These are phyloP conservation scores for Anoplopoma fimbria DNA, from an alignment of 2,113 vertebrate genomes.

Conservation along the genomic window DNA sequence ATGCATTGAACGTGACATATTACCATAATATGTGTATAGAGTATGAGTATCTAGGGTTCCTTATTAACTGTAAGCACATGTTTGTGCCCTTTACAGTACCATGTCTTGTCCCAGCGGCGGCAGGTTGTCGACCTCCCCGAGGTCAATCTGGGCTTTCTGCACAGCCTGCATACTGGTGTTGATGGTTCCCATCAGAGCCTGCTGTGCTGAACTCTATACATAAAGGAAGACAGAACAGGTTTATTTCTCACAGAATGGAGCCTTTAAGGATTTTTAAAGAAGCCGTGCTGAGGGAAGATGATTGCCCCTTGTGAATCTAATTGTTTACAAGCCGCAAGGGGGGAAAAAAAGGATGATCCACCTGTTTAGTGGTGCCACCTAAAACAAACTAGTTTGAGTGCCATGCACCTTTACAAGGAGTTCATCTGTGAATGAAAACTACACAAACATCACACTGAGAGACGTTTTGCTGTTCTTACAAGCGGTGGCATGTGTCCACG, in stretches of 20 bases:
- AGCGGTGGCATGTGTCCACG: slow-evolving; percentile 97
- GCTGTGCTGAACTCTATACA: slow-evolving; percentile 94
- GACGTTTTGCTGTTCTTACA: slow-evolving; percentile 78
- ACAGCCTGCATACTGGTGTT: slow-evolving; percentile 99
- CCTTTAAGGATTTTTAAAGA: background rate
- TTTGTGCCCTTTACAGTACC: slow-evolving; percentile 78
- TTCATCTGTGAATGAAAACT: background rate
- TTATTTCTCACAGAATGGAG: background rate
- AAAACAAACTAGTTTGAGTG: background rate
- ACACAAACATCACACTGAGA: background rate
- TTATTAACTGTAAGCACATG: background rate
- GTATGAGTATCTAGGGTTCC: background rate
- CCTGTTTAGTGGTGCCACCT: background rate
- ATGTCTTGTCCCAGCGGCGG: slow-evolving; percentile 97
- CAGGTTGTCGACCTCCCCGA: slow-evolving; percentile 92
- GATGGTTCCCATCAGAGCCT: slow-evolving; percentile 98
- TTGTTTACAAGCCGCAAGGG: background rate
- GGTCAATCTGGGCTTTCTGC: slow-evolving; percentile 95
- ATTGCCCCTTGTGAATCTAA: background rate
- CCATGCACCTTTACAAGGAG: background rate
- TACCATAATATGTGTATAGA: background rate
- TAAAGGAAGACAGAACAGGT: slow-evolving; percentile 9
- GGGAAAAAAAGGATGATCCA: background rate
- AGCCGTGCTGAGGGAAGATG: background rate
- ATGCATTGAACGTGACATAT: background rate